Evolutionary conservation across 2,797 vertebrate genomes (phyloP).

Genomic region (Melanotaenia maccullochi): DNA sequence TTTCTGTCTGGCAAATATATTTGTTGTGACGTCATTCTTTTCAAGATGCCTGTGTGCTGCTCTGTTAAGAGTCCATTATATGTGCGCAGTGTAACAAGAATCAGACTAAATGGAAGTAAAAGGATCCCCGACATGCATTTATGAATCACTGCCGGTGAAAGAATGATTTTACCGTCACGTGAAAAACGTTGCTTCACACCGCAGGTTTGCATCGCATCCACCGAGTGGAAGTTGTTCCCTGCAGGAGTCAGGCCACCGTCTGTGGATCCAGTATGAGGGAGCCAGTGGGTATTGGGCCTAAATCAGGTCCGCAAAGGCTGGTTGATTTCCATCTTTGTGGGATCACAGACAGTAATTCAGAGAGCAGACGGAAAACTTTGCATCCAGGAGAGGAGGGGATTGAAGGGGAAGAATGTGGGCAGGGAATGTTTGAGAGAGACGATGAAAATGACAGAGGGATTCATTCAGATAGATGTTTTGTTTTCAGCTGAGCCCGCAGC

Average conservation of each 20-base stretch:
- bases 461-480: conserved; percentile 60
- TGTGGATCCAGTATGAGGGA: conserved; percentile 44
- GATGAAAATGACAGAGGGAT: conserved; percentile 40
- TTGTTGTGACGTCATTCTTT: conserved; percentile 50
- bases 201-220: conserved; percentile 35
- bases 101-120: conserved; percentile 13
- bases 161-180: conserved; percentile 26
- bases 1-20: conserved; percentile 12
- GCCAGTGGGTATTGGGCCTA: conserved; percentile 33
- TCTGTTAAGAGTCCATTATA: conserved; percentile 45
- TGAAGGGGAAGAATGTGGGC: conserved; percentile 7
- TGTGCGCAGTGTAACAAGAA: conserved; percentile 30
- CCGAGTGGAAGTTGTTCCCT: conserved; percentile 57
- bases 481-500: conserved; percentile 46
- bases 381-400: conserved; percentile 31
- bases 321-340: conserved; percentile 69
- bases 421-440: conserved; percentile 17
- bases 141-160: conserved; percentile 14
- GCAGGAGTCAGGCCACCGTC: conserved; percentile 61
- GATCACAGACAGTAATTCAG: conserved; percentile 63
- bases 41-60: conserved; percentile 33
- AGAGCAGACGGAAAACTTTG: conserved; percentile 75
- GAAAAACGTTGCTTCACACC: conserved; percentile 53
- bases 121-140: conserved; percentile 31
- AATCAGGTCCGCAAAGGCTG: conserved; percentile 62